phyloP scores from a whole-genome alignment of 2,797 vertebrate genomes.

The Argyrosomus regius region DNA sequence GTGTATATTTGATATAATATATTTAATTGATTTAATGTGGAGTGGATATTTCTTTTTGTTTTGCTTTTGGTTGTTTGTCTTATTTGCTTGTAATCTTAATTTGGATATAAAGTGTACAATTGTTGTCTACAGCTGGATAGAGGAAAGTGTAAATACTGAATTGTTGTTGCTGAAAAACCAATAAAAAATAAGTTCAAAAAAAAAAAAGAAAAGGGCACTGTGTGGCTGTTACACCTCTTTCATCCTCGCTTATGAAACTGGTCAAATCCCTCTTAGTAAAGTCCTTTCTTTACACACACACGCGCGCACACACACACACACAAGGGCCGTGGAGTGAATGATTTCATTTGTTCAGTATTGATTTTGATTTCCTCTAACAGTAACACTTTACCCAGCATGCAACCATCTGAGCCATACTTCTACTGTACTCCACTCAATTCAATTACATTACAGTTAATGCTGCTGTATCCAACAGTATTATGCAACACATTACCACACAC shows the following conservation, averaged over 20 bases:
- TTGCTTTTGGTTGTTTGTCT: too few relatives aligned
- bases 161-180: too few relatives aligned
- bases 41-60: too few relatives aligned
- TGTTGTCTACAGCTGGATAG: too few relatives aligned
- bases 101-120: too few relatives aligned
- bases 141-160: too few relatives aligned
- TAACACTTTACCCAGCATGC: background rate
- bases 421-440: constrained; percentile 37
- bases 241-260: constrained; percentile 64
- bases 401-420: constrained; percentile 29
- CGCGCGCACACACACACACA: constrained; percentile 1
- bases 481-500: constrained; percentile 29
- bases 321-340: background rate
- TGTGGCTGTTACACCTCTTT: constrained; percentile 42
- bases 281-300: constrained; percentile 16
- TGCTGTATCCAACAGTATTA: constrained; percentile 45
- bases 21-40: too few relatives aligned
- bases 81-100: too few relatives aligned
- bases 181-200: too few relatives aligned
- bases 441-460: constrained; percentile 57
- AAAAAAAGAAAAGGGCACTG: constrained; percentile 16
- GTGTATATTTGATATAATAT: too few relatives aligned
- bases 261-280: constrained; percentile 66
- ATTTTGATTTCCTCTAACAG: constrained; percentile 37
- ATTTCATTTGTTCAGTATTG: constrained; percentile 19